Percentiles rank a stretch among this genome's conserved stretches.
Conservation (phyloP, 2,888 invertebrate species). For the Leuctra nigra region DNA sequence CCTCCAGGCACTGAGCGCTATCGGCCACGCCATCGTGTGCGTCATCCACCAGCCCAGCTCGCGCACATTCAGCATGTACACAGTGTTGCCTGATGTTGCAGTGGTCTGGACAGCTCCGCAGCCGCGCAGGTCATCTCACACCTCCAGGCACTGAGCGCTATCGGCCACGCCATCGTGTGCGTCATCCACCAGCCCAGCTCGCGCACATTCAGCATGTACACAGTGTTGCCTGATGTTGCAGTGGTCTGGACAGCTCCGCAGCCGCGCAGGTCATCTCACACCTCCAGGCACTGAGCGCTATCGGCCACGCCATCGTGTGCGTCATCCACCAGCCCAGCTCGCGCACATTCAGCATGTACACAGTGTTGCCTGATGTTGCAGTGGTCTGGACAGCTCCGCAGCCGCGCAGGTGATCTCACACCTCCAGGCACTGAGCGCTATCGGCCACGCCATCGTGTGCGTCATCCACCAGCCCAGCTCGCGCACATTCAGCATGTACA, state of each 20-base stretch:
- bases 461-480: slow-evolving; percentile 78
- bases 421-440: slow-evolving; percentile 53
- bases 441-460: slow-evolving; percentile 64
- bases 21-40: slow-evolving; percentile 64
- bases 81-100: slow-evolving; percentile 55
- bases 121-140: too few relatives aligned
- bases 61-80: slow-evolving; percentile 63
- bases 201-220: slow-evolving; percentile 63
- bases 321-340: slow-evolving; percentile 78
- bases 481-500: slow-evolving; percentile 63
- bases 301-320: slow-evolving; percentile 64
- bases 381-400: slow-evolving; percentile 57
- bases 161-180: slow-evolving; percentile 64
- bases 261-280: slow-evolving; percentile 55
- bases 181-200: slow-evolving; percentile 78
- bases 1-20: slow-evolving; percentile 53
- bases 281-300: slow-evolving; percentile 53
- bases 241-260: too few relatives aligned
- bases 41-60: slow-evolving; percentile 78
- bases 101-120: slow-evolving; percentile 59
- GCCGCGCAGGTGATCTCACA: slow-evolving; percentile 59
- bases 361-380: slow-evolving; percentile 55
- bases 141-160: slow-evolving; percentile 53
- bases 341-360: slow-evolving; percentile 63
- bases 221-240: too few relatives aligned